Conservation (phyloP, 2,888 invertebrate species). For the Xestia sexstrigata region DNA sequence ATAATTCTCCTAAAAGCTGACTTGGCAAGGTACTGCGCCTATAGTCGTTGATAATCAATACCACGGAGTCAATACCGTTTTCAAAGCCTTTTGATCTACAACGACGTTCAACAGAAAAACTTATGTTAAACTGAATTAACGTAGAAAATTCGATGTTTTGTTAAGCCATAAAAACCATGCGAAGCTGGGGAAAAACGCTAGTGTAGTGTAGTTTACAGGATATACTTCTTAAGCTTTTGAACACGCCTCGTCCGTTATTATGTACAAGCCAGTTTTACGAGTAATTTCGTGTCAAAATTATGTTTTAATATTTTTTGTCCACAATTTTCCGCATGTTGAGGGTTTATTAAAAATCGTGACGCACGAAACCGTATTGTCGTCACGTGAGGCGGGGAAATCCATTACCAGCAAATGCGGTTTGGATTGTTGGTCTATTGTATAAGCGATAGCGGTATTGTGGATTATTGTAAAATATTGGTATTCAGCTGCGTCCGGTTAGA, state of each 20-base stretch:
- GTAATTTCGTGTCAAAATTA: conserved; percentile 40
- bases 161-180: not conserved
- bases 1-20: no score
- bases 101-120: no score
- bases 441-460: conserved; percentile 22
- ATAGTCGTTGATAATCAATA: no score
- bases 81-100: no score
- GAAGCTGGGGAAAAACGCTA: not conserved
- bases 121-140: not conserved
- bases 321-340: conserved; percentile 70
- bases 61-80: no score
- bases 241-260: not conserved
- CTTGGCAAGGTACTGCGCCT: no score
- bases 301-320: conserved; percentile 60
- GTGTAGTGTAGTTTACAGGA: no score
- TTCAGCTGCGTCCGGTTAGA: no score
- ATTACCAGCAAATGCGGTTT: conserved; percentile 71
- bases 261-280: conserved; percentile 11
- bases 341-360: conserved; percentile 81
- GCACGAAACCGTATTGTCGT: conserved; percentile 76
- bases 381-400: conserved; percentile 80
- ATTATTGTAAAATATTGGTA: no score
- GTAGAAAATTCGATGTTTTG: not conserved
- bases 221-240: not conserved
- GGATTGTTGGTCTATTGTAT: conserved; percentile 51